A percentile compares a stretch with the other conserved stretches of the same genome.
phyloP scores from a whole-genome alignment of 1,140 invertebrate species.

The Drosophila ohnishii region DNA sequence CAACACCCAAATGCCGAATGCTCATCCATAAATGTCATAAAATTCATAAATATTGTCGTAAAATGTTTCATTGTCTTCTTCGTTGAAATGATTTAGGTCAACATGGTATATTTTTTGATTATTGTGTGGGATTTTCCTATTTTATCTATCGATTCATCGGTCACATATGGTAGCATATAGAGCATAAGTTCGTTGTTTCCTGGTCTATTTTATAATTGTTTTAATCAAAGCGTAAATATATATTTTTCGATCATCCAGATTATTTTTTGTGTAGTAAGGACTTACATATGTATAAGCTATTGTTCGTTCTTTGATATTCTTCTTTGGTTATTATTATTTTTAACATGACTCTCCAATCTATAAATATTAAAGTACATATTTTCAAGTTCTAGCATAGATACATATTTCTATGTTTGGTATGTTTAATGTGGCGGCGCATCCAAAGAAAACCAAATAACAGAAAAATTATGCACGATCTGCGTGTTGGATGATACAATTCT shows the following conservation, averaged over 20 bases:
- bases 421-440: conserved; percentile 7
- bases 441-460: neutral
- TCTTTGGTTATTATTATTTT: neutral
- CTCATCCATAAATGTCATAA: conserved; percentile 70
- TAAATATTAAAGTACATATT: neutral
- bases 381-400: conserved; percentile 3
- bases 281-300: neutral
- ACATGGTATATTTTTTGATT: conserved; percentile 5
- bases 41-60: conserved; percentile 58
- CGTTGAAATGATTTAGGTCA: conserved; percentile 31
- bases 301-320: neutral
- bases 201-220: neutral
- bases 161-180: neutral
- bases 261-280: neutral
- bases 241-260: neutral
- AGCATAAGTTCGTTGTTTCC: neutral
- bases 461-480: conserved; percentile 4
- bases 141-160: conserved; percentile 8
- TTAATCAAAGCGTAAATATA: neutral
- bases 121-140: conserved; percentile 33
- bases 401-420: conserved; percentile 7
- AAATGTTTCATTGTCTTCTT: conserved; percentile 55
- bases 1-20: conserved; percentile 44
- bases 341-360: neutral
- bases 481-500: conserved; percentile 9